phyloP scores from a whole-genome alignment of 2,888 invertebrate species.

The Acronicta aceris region DNA sequence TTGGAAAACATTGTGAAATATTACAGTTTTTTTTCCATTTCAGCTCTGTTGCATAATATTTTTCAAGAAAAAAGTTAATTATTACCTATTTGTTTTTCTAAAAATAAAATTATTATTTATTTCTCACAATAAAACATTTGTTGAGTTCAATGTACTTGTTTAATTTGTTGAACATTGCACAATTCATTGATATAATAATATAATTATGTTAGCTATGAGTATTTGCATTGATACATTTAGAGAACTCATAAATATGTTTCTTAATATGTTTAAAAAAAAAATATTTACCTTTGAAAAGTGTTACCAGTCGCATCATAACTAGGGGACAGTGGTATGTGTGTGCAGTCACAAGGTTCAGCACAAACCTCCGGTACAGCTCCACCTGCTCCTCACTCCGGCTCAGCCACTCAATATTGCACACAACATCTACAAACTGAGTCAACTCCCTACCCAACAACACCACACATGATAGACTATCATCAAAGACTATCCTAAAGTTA shows the following conservation, averaged over 20 bases:
- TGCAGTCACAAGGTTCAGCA: conserved; percentile 80
- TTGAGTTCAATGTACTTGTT: too few relatives aligned
- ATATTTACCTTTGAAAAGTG: conserved; percentile 78
- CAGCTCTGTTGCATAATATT: conserved; percentile 33
- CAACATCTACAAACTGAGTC: conserved; percentile 76
- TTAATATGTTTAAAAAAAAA: not conserved
- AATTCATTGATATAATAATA: too few relatives aligned
- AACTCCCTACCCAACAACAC: conserved; percentile 78
- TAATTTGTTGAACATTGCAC: too few relatives aligned
- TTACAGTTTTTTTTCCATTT: not conserved
- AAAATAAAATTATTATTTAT: too few relatives aligned
- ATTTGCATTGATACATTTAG: too few relatives aligned
- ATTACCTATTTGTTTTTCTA: not conserved
- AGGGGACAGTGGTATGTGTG: conserved; percentile 82
- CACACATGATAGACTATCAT: conserved; percentile 80
- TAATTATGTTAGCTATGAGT: too few relatives aligned
- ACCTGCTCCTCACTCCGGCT: conserved; percentile 72
- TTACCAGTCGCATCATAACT: conserved; percentile 76
- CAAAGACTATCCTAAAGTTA: conserved; percentile 78
- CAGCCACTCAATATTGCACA: conserved; percentile 80
- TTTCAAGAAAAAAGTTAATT: conserved; percentile 12
- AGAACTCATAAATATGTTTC: too few relatives aligned
- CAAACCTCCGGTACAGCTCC: conserved; percentile 75
- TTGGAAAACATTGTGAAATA: conserved; percentile 51
- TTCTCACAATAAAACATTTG: too few relatives aligned